phyloP scores from a whole-genome alignment of 64 coral and sea anemone genomes.

The Montipora sp. region DNA sequence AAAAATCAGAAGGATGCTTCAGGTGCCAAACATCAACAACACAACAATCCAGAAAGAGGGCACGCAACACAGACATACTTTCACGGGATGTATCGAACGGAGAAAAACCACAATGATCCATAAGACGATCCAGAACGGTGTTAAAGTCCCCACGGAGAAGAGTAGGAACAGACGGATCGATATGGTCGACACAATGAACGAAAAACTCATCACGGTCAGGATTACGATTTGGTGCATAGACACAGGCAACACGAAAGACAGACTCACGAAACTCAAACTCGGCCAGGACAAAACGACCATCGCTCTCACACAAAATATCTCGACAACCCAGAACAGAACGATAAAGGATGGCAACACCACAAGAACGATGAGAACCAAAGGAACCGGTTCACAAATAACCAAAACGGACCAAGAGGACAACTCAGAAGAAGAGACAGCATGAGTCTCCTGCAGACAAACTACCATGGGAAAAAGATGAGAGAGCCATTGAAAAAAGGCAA shows the following conservation, averaged over 20 bases:
- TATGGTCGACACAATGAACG: background rate
- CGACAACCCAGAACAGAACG: background rate
- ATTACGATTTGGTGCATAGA: background rate
- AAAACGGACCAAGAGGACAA: background rate
- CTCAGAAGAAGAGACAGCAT: background rate
- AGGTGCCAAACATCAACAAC: constrained; percentile 6
- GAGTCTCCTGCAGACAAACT: constrained; percentile 27
- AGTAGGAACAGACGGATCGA: background rate
- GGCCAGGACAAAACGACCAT: background rate
- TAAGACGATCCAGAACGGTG: background rate
- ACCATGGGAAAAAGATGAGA: background rate
- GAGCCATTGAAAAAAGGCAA: background rate
- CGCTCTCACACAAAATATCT: background rate
- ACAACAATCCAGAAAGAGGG: background rate
- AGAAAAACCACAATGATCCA: background rate
- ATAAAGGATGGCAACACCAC: background rate
- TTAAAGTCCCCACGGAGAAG: background rate
- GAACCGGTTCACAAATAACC: background rate
- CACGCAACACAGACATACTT: background rate
- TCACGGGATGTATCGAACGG: background rate
- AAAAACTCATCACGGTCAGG: background rate
- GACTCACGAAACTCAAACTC: background rate
- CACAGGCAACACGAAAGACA: background rate
- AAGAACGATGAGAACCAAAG: background rate
- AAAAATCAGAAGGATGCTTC: background rate